phyloP scores from a whole-genome alignment of 2,113 vertebrate genomes.

The Indicator indicator region DNA sequence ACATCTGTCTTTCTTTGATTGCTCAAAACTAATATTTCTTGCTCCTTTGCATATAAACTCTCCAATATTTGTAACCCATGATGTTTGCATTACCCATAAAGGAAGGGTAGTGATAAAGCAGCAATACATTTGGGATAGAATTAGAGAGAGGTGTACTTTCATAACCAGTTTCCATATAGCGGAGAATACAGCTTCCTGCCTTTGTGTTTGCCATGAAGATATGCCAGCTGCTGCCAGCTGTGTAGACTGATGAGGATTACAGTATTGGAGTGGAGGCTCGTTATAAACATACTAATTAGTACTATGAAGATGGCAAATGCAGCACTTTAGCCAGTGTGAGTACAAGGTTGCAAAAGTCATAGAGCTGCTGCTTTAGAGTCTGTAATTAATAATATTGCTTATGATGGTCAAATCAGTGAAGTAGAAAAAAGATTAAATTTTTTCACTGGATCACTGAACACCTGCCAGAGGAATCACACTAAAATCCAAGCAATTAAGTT shows the following conservation, averaged over 20 bases:
- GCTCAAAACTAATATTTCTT: neutral
- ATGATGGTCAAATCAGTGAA: slow-evolving; percentile 8
- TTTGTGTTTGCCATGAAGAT: neutral
- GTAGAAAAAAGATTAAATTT: slow-evolving; percentile 46
- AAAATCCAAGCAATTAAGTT: slow-evolving; percentile 45
- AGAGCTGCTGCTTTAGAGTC: neutral
- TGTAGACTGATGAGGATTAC: neutral
- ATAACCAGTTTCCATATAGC: neutral
- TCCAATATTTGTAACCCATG: neutral
- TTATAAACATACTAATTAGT: slow-evolving; percentile 37
- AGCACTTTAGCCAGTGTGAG: slow-evolving; percentile 16
- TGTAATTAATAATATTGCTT: slow-evolving; percentile 25
- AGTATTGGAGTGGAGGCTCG: neutral
- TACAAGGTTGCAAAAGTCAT: neutral
- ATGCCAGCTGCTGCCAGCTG: neutral
- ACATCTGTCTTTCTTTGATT: neutral
- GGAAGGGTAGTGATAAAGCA: neutral
- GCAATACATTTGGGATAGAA: neutral
- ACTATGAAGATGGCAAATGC: slow-evolving; percentile 16
- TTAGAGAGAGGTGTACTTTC: neutral
- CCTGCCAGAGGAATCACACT: slow-evolving; percentile 7
- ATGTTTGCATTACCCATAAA: neutral
- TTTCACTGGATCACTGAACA: slow-evolving; percentile 39
- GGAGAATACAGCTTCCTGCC: neutral
- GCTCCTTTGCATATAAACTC: neutral